These are phyloP conservation scores for Haemorhous mexicanus DNA, from an alignment of 2,113 vertebrate genomes.

Conservation along the genomic window DNA sequence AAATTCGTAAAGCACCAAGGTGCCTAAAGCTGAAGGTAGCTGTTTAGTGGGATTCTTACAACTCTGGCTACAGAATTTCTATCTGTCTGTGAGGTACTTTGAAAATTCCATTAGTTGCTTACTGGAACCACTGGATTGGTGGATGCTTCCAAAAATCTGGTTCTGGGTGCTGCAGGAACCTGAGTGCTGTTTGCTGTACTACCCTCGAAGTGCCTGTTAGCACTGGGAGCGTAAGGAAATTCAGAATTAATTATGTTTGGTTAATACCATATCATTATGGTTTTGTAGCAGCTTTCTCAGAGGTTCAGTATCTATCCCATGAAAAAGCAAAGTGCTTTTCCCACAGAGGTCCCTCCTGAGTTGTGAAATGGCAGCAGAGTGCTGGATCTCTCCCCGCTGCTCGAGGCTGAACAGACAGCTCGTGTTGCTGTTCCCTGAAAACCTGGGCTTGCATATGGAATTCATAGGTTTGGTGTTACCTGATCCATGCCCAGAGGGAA, in stretches of 20 bases:
- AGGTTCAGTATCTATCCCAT: neutral
- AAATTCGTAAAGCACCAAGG: neutral
- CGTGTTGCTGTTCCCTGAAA: neutral
- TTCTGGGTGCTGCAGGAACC: neutral
- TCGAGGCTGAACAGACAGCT: neutral
- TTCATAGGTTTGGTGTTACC: constrained; percentile 17
- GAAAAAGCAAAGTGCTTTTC: neutral
- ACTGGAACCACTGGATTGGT: neutral
- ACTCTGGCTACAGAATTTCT: neutral
- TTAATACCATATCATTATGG: constrained; percentile 9
- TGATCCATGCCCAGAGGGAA: neutral
- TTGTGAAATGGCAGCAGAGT: neutral
- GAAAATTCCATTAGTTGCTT: neutral
- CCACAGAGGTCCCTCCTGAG: constrained; percentile 27
- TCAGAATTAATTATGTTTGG: neutral
- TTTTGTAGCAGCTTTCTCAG: constrained; percentile 8
- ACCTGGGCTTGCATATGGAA: neutral
- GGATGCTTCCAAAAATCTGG: neutral
- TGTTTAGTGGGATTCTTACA: neutral
- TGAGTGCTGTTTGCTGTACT: neutral
- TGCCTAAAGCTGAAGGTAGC: neutral
- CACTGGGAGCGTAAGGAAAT: neutral
- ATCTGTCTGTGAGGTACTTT: neutral
- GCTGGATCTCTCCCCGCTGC: neutral
- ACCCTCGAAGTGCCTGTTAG: neutral